phyloP scores from a whole-genome alignment of 2,888 invertebrate species.

The Platycheirus rosarum region DNA sequence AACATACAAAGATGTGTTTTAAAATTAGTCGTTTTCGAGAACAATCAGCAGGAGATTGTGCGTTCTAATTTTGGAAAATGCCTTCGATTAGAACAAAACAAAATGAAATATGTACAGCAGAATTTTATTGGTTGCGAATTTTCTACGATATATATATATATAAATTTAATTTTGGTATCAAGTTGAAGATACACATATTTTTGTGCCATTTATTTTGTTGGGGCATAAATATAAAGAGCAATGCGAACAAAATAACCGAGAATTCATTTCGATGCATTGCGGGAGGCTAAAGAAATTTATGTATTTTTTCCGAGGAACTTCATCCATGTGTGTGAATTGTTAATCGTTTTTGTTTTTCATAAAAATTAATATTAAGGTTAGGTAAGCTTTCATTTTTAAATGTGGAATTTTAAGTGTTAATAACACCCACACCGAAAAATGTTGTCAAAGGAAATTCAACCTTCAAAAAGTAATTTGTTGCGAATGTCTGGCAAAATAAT shows the following conservation, averaged over 20 bases:
- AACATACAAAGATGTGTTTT: neutral
- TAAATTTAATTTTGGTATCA: conserved; percentile 57
- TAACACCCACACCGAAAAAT: conserved; percentile 7
- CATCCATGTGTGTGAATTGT: conserved; percentile 23
- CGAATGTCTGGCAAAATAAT: neutral
- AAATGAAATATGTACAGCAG: neutral
- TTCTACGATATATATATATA: conserved; percentile 26
- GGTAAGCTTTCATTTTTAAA: neutral
- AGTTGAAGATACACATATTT: conserved; percentile 37
- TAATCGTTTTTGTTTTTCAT: conserved; percentile 26
- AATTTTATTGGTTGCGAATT: conserved; percentile 7
- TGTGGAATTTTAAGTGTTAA: conserved; percentile 19
- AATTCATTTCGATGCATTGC: conserved; percentile 55
- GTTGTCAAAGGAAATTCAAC: conserved; percentile 11
- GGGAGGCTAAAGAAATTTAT: conserved; percentile 27
- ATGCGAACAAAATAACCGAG: conserved; percentile 43
- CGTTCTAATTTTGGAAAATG: conserved; percentile 63
- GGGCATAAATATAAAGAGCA: conserved; percentile 30
- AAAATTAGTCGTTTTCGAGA: conserved; percentile 55
- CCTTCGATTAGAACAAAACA: neutral
- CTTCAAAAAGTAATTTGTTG: conserved; percentile 4
- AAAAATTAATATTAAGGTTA: neutral
- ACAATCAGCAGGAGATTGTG: conserved; percentile 61
- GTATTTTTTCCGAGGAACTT: neutral
- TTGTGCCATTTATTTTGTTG: conserved; percentile 21